phyloP scores from a whole-genome alignment of 2,797 vertebrate genomes.

The Falco rusticolus region DNA sequence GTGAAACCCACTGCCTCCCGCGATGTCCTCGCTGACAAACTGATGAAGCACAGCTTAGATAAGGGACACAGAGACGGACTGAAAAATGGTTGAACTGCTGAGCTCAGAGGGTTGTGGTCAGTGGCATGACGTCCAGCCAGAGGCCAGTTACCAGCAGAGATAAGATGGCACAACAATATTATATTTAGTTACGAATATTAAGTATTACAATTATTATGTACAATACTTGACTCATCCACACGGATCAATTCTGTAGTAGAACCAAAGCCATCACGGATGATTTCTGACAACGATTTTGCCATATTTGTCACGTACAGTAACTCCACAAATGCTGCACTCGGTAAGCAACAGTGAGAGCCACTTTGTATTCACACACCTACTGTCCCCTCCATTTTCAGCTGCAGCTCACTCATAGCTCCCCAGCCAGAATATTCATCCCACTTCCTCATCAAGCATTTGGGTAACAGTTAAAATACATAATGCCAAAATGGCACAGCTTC shows the following conservation, averaged over 20 bases:
- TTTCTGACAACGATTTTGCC: not conserved
- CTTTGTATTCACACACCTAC: not conserved
- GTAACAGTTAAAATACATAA: not conserved
- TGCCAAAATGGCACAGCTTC: not conserved
- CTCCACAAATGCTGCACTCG: not conserved
- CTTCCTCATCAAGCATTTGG: not conserved
- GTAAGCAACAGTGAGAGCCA: not conserved
- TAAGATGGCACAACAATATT: not conserved
- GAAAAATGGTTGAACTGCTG: not conserved
- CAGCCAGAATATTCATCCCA: not conserved
- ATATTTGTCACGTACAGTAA: not conserved
- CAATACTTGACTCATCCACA: not conserved
- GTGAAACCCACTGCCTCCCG: not conserved
- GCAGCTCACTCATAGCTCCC: not conserved
- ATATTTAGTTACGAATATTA: not conserved
- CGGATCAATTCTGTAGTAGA: not conserved
- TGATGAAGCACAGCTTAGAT: not conserved
- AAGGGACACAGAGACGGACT: too few species aligned
- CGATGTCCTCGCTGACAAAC: not conserved
- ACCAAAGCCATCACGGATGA: not conserved
- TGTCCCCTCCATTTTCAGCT: not conserved
- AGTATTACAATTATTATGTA: not conserved
- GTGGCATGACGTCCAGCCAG: accelerated
- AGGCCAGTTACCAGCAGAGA: not conserved
- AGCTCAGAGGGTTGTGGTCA: not conserved